phyloP scores from a whole-genome alignment of 2,113 vertebrate species.

The Myotis lucifugus region DNA sequence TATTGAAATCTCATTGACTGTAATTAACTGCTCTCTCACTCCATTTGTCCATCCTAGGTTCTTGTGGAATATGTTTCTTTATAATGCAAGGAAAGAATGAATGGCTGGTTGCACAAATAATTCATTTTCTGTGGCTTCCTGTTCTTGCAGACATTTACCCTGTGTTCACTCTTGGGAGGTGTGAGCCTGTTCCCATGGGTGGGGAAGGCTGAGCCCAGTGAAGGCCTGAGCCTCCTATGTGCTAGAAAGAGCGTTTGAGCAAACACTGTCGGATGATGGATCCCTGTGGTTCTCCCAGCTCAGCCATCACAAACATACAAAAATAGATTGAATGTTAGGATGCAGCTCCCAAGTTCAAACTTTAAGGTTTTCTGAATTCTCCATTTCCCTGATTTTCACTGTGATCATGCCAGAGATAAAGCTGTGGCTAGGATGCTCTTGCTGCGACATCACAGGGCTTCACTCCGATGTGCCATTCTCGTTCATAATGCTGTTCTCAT shows the following conservation, averaged over 20 bases:
- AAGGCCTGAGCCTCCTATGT: neutral
- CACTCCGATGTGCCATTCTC: neutral
- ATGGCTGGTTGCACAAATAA: neutral
- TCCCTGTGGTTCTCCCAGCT: neutral
- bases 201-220: neutral
- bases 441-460: neutral
- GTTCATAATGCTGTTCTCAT: neutral
- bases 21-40: neutral
- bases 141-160: neutral
- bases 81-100: neutral
- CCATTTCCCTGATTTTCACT: neutral
- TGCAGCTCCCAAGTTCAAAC: neutral
- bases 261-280: neutral
- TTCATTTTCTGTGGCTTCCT: neutral
- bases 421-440: neutral
- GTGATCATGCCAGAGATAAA: neutral
- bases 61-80: neutral
- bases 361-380: neutral
- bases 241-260: neutral
- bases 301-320: neutral
- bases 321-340: neutral
- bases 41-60: neutral
- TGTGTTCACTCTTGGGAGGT: neutral
- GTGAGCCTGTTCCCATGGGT: rapidly evolving
- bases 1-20: neutral